phyloP scores from a whole-genome alignment of 2,888 invertebrate genomes.

The Caenorhabditis sp. region DNA sequence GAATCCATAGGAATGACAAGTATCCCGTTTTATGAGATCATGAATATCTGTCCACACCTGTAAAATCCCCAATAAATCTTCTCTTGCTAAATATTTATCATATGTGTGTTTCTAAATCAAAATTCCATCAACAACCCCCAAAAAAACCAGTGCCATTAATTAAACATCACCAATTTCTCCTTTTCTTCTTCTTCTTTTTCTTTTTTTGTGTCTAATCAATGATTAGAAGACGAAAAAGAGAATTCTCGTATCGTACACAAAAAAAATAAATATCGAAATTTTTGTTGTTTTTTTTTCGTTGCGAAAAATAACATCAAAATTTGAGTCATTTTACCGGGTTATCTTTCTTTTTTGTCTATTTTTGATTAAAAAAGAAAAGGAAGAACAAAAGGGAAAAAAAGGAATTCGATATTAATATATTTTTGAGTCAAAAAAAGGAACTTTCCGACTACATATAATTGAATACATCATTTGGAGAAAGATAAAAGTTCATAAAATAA shows the following conservation, averaged over 20 bases:
- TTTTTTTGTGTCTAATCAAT: neutral
- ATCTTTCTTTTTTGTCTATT: too few relatives aligned
- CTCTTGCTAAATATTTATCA: neutral
- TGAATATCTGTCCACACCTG: slow-evolving; percentile 37
- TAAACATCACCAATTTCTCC: slow-evolving; percentile 23
- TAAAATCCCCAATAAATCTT: neutral
- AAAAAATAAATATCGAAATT: neutral
- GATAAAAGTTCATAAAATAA: neutral
- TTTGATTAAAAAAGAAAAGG: too few relatives aligned
- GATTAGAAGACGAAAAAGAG: slow-evolving; percentile 1
- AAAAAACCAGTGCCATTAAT: slow-evolving; percentile 47
- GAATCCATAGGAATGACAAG: neutral
- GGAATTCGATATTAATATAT: too few relatives aligned
- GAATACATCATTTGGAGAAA: neutral
- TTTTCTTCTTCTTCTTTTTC: neutral
- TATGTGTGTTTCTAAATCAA: neutral
- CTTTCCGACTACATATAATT: neutral
- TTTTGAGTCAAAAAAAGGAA: neutral
- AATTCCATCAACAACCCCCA: neutral
- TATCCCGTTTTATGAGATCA: slow-evolving; percentile 32
- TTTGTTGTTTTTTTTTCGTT: neutral
- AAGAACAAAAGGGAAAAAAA: neutral
- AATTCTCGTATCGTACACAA: slow-evolving; percentile 3
- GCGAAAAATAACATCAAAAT: neutral
- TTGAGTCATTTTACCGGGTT: neutral